phyloP scores from a whole-genome alignment of 2,888 invertebrate species.

The Agriotes lineatus region DNA sequence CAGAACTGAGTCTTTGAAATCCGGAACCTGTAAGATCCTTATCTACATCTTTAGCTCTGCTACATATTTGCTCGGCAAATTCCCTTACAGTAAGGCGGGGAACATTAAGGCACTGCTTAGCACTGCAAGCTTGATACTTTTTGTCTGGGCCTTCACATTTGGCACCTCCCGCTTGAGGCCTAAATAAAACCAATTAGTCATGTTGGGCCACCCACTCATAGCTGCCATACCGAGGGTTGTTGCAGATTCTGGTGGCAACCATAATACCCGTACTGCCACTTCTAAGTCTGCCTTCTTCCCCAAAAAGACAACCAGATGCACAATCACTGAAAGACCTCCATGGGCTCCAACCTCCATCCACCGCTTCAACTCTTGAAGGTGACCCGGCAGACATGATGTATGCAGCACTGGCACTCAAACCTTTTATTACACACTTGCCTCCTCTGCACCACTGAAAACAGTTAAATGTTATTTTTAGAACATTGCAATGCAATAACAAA shows the following conservation, averaged over 20 bases:
- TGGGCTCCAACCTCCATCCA: slow-evolving; percentile 73
- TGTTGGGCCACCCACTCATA: not conserved
- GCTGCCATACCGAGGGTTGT: slow-evolving; percentile 74
- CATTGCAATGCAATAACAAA: not conserved
- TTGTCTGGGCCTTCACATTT: slow-evolving; percentile 79
- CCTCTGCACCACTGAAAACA: slow-evolving; percentile 78
- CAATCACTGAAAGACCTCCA: slow-evolving; percentile 80
- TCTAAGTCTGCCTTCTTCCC: slow-evolving; percentile 74
- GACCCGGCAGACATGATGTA: slow-evolving; percentile 48
- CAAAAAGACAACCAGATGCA: slow-evolving; percentile 82
- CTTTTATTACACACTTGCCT: slow-evolving; percentile 77
- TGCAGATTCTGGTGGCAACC: slow-evolving; percentile 76
- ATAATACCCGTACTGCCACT: slow-evolving; percentile 82
- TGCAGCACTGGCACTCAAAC: slow-evolving; percentile 56
- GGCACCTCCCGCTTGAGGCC: slow-evolving; percentile 74
- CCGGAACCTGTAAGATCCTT: slow-evolving; percentile 82
- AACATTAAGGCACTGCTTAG: slow-evolving; percentile 81
- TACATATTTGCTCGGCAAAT: slow-evolving; percentile 84
- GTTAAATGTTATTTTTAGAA: not conserved
- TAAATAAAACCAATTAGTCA: slow-evolving; percentile 54
- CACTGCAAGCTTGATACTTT: slow-evolving; percentile 81
- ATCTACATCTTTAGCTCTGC: slow-evolving; percentile 81
- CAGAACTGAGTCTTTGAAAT: slow-evolving; percentile 77
- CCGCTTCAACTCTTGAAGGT: slow-evolving; percentile 58
- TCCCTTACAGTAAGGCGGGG: slow-evolving; percentile 80